phyloP scores from a whole-genome alignment of 2,113 vertebrate species.

The Mus spicilegus region DNA sequence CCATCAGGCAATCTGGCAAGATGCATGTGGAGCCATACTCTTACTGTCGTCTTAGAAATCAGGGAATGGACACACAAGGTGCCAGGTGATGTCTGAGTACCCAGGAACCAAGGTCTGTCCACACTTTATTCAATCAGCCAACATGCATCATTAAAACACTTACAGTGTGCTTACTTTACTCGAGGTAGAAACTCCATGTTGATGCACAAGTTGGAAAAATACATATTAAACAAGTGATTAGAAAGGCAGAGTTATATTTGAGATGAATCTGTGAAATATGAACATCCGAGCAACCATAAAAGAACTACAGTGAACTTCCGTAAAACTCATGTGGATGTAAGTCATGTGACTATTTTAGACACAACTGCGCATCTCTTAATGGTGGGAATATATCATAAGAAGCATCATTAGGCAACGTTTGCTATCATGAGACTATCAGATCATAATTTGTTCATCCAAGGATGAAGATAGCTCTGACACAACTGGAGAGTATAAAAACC shows the following conservation, averaged over 20 bases:
- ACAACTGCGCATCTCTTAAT: background rate
- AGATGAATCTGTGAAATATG: background rate
- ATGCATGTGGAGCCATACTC: background rate
- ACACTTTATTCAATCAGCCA: background rate
- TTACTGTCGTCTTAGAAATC: background rate
- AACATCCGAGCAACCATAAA: slow-evolving; percentile 10
- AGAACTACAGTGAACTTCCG: background rate
- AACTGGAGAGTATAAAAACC: background rate
- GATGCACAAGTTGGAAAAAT: background rate
- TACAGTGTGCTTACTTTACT: slow-evolving; percentile 11
- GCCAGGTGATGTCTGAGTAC: background rate
- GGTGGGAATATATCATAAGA: background rate
- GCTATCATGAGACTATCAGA: background rate
- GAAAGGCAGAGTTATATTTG: background rate
- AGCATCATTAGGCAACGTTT: background rate
- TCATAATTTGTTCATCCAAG: background rate
- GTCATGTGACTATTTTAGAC: background rate
- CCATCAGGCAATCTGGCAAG: background rate
- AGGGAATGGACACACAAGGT: background rate
- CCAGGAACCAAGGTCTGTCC: background rate
- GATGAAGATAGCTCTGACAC: background rate
- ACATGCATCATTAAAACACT: background rate
- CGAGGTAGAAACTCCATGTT: background rate
- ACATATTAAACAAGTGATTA: slow-evolving; percentile 4
- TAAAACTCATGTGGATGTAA: background rate